Evolutionary conservation across 2,888 invertebrate genomes (phyloP), one percentile per base, ranked within the genome.

Genomic region (Mantis religiosa): DNA sequence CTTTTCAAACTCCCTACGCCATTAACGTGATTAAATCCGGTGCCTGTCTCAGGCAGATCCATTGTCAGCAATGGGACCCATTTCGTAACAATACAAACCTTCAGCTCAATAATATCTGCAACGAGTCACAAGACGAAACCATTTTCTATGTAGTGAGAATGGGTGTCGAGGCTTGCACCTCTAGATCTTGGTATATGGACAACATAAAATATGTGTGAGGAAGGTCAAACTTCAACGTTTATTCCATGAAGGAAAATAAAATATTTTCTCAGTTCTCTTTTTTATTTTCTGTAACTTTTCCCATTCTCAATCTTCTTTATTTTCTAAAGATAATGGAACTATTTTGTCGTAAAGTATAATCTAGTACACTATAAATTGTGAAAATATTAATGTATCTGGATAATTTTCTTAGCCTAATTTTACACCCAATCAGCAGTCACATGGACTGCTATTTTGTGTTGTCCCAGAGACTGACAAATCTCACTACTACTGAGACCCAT

Each of bases 1-100:
- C 54, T 71, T 71, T 71, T 71, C 54, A 71, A 71, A 15, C 27
- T 41, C 86, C 30, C 25, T 9, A 3, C 84, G 41, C 90, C 89
- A 90, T 89, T 90, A 89, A 88, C 84, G 85, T 88, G 90, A 90
- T 90, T 88, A 90, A 34, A 86, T 71, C 89, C 83, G 41, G 90
- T 90, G 88, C 88, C 89, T 84, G 84, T 84, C 90, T 88, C 85
- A 81, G 85, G 71, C 88, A 84, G 28, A 88, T 25, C 90, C 89
- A 90, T 90, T 90, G 90, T 90, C 82, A 87, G 54, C 54, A 71
- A 71, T 71, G 54, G 54, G 54, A 71, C 54, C 20, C 20, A 71
- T 71, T 71, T 20, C 54, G 20, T 20, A 71, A 71, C 54, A 71
- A 71, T 71, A 20, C 54, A 20, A 71, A 71, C 54, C 54, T 71